phyloP scores from a whole-genome alignment of 2,113 vertebrate species.

The Pandion haliaetus region DNA sequence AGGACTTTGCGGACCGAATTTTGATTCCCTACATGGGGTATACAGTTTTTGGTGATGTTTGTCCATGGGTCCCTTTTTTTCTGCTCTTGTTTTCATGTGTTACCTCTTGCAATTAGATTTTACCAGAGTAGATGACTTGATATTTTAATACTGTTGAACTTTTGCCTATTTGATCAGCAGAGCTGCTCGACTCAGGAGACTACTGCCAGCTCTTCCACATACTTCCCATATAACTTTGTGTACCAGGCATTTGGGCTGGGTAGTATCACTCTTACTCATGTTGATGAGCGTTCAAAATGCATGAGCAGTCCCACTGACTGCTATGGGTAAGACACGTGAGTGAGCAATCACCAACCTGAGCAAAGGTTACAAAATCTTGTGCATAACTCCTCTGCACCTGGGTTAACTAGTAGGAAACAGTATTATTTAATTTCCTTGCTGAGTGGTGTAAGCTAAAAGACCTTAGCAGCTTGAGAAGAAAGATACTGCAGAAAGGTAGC shows the following conservation, averaged over 20 bases:
- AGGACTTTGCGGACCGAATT: neutral
- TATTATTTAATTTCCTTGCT: neutral
- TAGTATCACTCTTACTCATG: neutral
- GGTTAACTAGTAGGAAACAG: neutral
- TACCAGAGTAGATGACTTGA: neutral
- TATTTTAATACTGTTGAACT: neutral
- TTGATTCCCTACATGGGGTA: neutral
- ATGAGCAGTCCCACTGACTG: neutral
- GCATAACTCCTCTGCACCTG: neutral
- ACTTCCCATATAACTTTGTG: neutral
- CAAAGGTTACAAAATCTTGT: neutral
- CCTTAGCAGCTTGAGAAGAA: neutral
- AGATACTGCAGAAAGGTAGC: neutral
- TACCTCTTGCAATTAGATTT: neutral
- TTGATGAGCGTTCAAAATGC: neutral
- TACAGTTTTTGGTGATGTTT: neutral
- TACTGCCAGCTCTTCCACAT: neutral
- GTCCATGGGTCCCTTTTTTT: neutral
- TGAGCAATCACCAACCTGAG: neutral
- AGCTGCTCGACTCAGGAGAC: neutral
- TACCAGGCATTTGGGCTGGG: neutral
- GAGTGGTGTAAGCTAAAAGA: neutral
- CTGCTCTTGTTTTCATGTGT: neutral
- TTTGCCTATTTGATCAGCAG: neutral
- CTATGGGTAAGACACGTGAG: neutral